phyloP scores from a whole-genome alignment of 2,797 vertebrate genomes.

The Periparus ater region DNA sequence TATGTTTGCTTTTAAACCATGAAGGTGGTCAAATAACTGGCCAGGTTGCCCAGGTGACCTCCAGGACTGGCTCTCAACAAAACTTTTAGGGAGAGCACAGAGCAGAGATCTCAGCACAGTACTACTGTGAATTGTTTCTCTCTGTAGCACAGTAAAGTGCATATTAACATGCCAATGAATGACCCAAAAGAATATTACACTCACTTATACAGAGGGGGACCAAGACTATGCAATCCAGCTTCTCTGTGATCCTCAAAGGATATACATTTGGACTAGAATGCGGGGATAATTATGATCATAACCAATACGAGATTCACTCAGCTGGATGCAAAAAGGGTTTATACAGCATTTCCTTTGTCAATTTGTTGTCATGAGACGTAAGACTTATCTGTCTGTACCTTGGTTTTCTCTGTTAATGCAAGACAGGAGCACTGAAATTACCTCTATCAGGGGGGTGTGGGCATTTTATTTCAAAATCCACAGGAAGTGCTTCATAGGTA shows the following conservation, averaged over 20 bases:
- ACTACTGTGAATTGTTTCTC: background rate
- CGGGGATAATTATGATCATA: background rate
- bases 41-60: background rate
- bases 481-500: background rate
- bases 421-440: background rate
- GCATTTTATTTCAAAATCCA: background rate
- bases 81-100: background rate
- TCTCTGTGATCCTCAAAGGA: background rate
- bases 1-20: background rate
- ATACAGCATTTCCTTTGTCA: background rate
- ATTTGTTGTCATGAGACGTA: background rate
- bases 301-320: conserved; percentile 1
- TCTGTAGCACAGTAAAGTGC: background rate
- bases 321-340: background rate
- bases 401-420: background rate
- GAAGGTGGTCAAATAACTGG: background rate
- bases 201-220: background rate
- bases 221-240: background rate
- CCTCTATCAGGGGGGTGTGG: background rate
- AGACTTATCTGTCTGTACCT: background rate
- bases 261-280: background rate
- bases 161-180: background rate
- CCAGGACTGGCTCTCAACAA: background rate
- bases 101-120: background rate
- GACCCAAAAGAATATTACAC: background rate